These are phyloP conservation scores for Ascaphus truei DNA, from an alignment of 2,113 vertebrate species.

Conservation along the genomic window DNA sequence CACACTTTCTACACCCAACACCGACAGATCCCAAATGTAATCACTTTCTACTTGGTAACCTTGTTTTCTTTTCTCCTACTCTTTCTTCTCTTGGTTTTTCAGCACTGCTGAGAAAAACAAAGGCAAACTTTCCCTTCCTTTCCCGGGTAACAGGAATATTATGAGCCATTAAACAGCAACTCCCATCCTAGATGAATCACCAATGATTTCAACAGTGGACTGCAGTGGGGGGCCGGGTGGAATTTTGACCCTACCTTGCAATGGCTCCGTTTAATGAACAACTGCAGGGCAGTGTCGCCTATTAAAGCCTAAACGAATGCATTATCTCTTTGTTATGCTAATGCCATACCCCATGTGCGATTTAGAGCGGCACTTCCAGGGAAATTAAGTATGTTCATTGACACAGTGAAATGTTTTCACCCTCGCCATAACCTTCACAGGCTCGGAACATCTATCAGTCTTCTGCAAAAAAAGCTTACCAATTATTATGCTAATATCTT, in stretches of 20 bases:
- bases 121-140: background rate
- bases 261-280: conserved; percentile 48
- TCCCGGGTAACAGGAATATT: conserved; percentile 6
- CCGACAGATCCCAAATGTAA: too few relatives aligned
- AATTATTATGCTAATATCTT: conserved; percentile 82
- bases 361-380: conserved; percentile 72
- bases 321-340: conserved; percentile 72
- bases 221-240: background rate
- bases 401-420: conserved; percentile 80
- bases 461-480: conserved; percentile 76
- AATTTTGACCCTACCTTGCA: background rate
- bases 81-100: background rate
- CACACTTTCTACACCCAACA: too few relatives aligned
- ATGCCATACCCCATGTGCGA: conserved; percentile 57
- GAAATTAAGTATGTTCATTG: conserved; percentile 81
- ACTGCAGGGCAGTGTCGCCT: conserved; percentile 44
- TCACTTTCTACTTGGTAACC: too few relatives aligned
- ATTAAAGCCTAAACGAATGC: conserved; percentile 47
- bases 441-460: conserved; percentile 78
- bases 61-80: too few relatives aligned
- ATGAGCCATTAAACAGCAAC: conserved; percentile 28
- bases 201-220: background rate
- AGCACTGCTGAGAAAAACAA: background rate
- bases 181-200: background rate
- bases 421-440: conserved; percentile 74